These are phyloP conservation scores for Tautogolabrus adspersus DNA, from an alignment of 2,113 vertebrate genomes.

Conservation along the genomic window DNA sequence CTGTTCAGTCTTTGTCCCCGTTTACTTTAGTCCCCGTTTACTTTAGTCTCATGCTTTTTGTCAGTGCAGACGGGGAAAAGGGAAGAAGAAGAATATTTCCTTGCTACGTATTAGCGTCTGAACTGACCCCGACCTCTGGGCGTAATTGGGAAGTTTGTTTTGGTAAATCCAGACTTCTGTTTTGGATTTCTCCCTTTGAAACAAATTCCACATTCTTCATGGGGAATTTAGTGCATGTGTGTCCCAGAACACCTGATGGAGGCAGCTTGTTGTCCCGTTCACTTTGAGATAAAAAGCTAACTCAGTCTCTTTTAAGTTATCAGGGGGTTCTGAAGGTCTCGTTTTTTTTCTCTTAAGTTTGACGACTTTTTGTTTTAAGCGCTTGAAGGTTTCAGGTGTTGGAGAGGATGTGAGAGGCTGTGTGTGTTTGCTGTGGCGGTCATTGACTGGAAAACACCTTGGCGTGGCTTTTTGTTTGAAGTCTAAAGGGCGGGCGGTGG, in stretches of 20 bases:
- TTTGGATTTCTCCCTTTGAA: slow-evolving; percentile 61
- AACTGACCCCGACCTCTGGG: slow-evolving; percentile 55
- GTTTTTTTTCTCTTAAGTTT: slow-evolving; percentile 15
- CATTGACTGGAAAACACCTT: slow-evolving; percentile 37
- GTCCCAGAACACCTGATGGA: slow-evolving; percentile 44
- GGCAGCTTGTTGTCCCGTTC: neutral
- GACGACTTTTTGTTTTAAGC: neutral
- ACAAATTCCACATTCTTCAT: slow-evolving; percentile 69
- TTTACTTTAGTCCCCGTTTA: slow-evolving; percentile 73
- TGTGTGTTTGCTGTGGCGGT: slow-evolving; percentile 44
- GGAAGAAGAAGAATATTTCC: slow-evolving; percentile 64
- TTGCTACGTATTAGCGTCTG: slow-evolving; percentile 57
- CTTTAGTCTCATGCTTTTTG: slow-evolving; percentile 58
- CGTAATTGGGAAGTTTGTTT: slow-evolving; percentile 73
- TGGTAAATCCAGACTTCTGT: slow-evolving; percentile 65
- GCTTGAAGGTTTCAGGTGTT: slow-evolving; percentile 47
- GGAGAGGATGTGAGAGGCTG: slow-evolving; percentile 30
- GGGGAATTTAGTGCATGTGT: slow-evolving; percentile 47
- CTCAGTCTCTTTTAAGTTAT: neutral
- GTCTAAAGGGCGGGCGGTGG: slow-evolving; percentile 11
- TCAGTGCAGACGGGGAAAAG: slow-evolving; percentile 39
- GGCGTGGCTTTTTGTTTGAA: slow-evolving; percentile 51
- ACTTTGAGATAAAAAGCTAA: too few species aligned
- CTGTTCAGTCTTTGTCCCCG: slow-evolving; percentile 73
- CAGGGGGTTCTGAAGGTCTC: neutral